Evolutionary conservation across 2,888 invertebrate species (phyloP), one percentile per base, ranked within the genome.

Genomic region (Eupeodes luniger): DNA sequence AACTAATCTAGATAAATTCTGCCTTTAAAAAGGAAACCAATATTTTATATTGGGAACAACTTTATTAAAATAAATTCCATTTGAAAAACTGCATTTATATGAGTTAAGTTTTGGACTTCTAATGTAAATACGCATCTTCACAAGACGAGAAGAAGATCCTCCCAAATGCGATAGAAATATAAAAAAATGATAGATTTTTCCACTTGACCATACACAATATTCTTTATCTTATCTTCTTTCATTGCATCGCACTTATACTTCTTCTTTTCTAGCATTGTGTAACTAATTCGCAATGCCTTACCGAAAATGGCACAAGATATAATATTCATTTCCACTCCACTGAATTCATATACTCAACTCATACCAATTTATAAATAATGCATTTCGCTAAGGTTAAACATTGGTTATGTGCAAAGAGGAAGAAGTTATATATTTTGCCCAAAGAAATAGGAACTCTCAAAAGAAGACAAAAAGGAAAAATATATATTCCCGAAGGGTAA

Each of bases 121-220:
- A 36, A 40, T 40, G 14, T 14, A 59, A 12, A 14, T 14, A 59
- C n/a, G 14, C 14, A 14, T 44, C 40, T 61, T 57, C 19, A 61
- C 27, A 14, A 36, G 36, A 12, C 4, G 61, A 62, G 40, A 4
- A 40, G 44, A 44, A 14, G 27, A 62, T 53, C 40, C 9, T 7
- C 5, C 5, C 9, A 11, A 64, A 47, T 57, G 9, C 9, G 40
- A 59, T 57, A 36, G 61, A 36, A 61, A 61, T n/a, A 66, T 55
- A 53, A 67, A 40, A 40, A 40, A 40, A 19, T 19, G 40, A 40
- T 40, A 27, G 27, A 40, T 40, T 40, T 66, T 85, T 85, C 82
- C 75, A 75, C 82, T 86, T 86, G 86, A 82, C 79, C 86, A 83
- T 79, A 82, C 86, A 82, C 40, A 40, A 86, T 83, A 27, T 76